These are phyloP conservation scores for Dromius quadrimaculatus DNA, from an alignment of 2,888 invertebrate genomes.

Conservation along the genomic window DNA sequence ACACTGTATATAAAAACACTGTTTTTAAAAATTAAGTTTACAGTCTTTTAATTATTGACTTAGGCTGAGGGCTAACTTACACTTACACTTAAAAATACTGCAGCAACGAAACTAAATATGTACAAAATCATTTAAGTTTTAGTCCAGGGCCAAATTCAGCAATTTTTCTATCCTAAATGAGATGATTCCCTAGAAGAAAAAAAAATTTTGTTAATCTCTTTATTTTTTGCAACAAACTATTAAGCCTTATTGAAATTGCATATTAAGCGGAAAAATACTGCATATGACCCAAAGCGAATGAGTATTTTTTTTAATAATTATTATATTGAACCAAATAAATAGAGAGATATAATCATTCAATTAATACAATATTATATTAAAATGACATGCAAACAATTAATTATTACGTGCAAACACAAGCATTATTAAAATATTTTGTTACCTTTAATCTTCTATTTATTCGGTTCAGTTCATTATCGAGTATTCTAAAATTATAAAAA, in stretches of 20 bases:
- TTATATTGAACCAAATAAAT: too few relatives aligned
- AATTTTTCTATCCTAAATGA: conserved; percentile 20
- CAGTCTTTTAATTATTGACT: conserved; percentile 12
- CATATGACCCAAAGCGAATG: not conserved
- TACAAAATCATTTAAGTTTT: conserved; percentile 28
- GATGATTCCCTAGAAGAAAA: conserved; percentile 7
- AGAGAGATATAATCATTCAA: too few relatives aligned
- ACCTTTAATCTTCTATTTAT: too few relatives aligned
- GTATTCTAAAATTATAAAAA: too few relatives aligned
- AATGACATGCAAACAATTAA: too few relatives aligned
- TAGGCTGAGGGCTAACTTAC: conserved; percentile 22
- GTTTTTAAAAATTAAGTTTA: conserved; percentile 22
- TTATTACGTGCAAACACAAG: too few relatives aligned
- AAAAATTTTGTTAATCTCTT: not conserved
- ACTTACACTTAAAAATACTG: conserved; percentile 19
- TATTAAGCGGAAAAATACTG: not conserved
- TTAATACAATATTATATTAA: too few relatives aligned
- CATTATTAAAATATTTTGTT: too few relatives aligned
- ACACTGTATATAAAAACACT: conserved; percentile 25
- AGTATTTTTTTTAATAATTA: too few relatives aligned
- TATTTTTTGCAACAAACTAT: too few relatives aligned
- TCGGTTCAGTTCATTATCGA: too few relatives aligned
- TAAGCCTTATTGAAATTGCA: too few relatives aligned
- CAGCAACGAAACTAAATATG: conserved; percentile 36
- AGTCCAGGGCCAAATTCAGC: conserved; percentile 17